Evolutionary conservation across 2,888 invertebrate genomes (phyloP), one percentile per base, ranked within the genome.

Genomic region (Toxonevra muliebris): DNA sequence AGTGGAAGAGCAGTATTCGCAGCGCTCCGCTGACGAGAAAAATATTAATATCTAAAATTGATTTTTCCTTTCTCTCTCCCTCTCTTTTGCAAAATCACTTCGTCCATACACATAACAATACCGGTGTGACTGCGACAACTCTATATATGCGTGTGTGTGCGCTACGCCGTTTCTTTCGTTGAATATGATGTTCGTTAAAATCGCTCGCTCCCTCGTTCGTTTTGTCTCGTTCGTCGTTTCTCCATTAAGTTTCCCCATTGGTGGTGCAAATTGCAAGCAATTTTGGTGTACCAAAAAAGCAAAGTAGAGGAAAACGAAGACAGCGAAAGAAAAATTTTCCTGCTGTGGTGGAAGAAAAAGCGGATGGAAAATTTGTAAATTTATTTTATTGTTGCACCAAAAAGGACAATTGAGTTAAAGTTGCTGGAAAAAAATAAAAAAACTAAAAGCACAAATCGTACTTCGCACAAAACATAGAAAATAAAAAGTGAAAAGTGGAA

Each of bases 201-300:
- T 58, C 58, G 30, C 55, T 69, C 63, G 54, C 55, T 66, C 53
- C 66, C 65, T 70, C 68, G 59, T 66, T 68, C 62, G 61, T 58
- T 61, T 71, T 64, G 50, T 64, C 63, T 61, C 53, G 65, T 63
- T 61, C 66, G 55, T 72, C 70, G 66, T 71, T 75, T 73, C 78
- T 76, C 80, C 74, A 75, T 76, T 76, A 76, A 76, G 78, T 76
- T 75, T 74, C 70, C 70, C 70, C 69, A 65, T 74, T 77, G 82
- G 82, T 81, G 82, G 81, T 82, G 84, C 82, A 77, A 82, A 81
- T 82, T 83, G 79, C 79, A 81, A 80, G 80, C 80, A 81, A 80
- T 83, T 83, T 83, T 82, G 78, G 83, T 83, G 84, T 83, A 84
- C 84, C 75, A 82, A 82, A 83, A 81, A 81, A 80, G 74, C 70